Conservation (phyloP, 2,113 vertebrate genomes). For the Phoenicopterus ruber region DNA sequence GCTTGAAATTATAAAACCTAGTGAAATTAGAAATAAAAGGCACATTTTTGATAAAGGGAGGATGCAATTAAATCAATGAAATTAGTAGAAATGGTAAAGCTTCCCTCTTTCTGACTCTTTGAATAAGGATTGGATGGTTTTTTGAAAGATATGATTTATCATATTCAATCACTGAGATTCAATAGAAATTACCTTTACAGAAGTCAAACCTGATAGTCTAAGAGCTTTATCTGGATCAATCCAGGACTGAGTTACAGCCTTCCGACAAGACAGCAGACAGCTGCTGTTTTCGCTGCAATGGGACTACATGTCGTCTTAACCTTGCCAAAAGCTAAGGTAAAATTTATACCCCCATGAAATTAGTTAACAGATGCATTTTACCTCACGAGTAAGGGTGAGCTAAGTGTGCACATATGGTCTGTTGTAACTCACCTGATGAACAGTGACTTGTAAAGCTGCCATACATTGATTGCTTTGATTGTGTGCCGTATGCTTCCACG, state of each 20-base stretch:
- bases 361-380: constrained; percentile 21
- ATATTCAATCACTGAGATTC: background rate
- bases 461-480: background rate
- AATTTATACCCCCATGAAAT: constrained; percentile 1
- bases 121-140: background rate
- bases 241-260: background rate
- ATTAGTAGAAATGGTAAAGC: background rate
- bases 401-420: background rate
- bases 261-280: background rate
- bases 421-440: background rate
- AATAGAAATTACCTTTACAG: background rate
- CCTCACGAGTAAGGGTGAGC: background rate
- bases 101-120: background rate
- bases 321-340: constrained; percentile 24
- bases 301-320: background rate
- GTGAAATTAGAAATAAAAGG: background rate
- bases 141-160: background rate
- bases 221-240: constrained; percentile 6
- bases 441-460: background rate
- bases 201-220: background rate
- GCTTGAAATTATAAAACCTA: background rate
- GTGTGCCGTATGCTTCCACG: background rate
- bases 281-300: background rate
- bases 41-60: background rate
- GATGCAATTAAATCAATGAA: background rate